These are phyloP conservation scores for Acanthosepion esculentum DNA, from an alignment of 2,888 invertebrate species.

Conservation along the genomic window DNA sequence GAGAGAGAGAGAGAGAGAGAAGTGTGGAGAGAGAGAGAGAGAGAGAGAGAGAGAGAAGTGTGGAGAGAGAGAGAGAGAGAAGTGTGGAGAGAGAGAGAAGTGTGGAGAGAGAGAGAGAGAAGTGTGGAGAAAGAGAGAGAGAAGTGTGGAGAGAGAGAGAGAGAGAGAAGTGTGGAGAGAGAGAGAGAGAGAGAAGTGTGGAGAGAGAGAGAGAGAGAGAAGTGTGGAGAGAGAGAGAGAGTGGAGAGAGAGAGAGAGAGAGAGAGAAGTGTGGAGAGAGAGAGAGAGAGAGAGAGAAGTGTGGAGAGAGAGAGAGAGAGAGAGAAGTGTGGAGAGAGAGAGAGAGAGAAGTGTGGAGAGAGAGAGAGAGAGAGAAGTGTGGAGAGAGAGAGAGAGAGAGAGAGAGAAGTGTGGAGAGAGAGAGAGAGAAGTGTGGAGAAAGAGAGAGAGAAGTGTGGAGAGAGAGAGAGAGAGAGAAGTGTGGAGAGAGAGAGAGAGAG, in stretches of 20 bases:
- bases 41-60: too few relatives aligned
- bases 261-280: background rate
- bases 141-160: constrained; percentile 47
- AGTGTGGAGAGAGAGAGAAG: too few relatives aligned
- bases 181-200: background rate
- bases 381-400: too few relatives aligned
- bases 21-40: too few relatives aligned
- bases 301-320: background rate
- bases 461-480: background rate
- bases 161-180: background rate
- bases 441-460: background rate
- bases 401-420: too few relatives aligned
- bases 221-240: background rate
- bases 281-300: background rate
- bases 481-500: constrained; percentile 44
- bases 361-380: background rate
- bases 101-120: too few relatives aligned
- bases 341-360: background rate
- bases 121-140: too few relatives aligned
- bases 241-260: background rate
- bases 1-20: too few relatives aligned
- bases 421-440: background rate
- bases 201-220: constrained; percentile 9
- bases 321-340: too few relatives aligned
- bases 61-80: too few relatives aligned